These are phyloP conservation scores for Drosophila buzzatii DNA, from an alignment of 2,888 invertebrate species.

Conservation along the genomic window DNA sequence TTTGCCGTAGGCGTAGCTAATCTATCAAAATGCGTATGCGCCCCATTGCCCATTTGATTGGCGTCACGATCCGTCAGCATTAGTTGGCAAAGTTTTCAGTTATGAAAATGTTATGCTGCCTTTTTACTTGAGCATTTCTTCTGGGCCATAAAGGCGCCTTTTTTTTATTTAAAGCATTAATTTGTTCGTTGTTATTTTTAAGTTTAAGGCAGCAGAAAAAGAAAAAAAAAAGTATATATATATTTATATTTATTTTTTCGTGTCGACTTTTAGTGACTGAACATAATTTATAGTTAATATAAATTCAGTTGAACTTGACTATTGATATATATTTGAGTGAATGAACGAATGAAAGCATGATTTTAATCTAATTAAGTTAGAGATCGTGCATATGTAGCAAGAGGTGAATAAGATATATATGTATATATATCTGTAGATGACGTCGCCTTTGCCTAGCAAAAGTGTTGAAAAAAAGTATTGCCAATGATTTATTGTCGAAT, in stretches of 20 bases:
- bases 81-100: slow-evolving; percentile 24
- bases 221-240: slow-evolving; percentile 13
- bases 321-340: slow-evolving; percentile 37
- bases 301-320: slow-evolving; percentile 69
- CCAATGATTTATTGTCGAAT: slow-evolving; percentile 23
- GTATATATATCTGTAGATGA: slow-evolving; percentile 4
- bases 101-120: slow-evolving; percentile 30
- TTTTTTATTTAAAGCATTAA: slow-evolving; percentile 76
- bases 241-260: slow-evolving; percentile 22
- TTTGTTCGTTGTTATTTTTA: slow-evolving; percentile 73
- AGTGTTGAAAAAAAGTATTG: slow-evolving; percentile 15
- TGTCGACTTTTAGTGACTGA: slow-evolving; percentile 72
- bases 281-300: slow-evolving; percentile 72
- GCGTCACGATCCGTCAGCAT: slow-evolving; percentile 56
- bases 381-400: background rate
- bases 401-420: background rate
- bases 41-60: slow-evolving; percentile 47
- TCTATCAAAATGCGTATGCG: slow-evolving; percentile 71
- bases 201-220: slow-evolving; percentile 28
- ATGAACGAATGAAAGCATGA: slow-evolving; percentile 1
- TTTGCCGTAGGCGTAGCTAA: slow-evolving; percentile 53
- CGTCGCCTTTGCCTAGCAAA: slow-evolving; percentile 11
- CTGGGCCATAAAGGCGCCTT: slow-evolving; percentile 46
- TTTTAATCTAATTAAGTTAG: slow-evolving; percentile 18
- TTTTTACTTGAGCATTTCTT: slow-evolving; percentile 29